Conservation (phyloP, 2,797 vertebrate genomes). For the Squalus acanthias region DNA sequence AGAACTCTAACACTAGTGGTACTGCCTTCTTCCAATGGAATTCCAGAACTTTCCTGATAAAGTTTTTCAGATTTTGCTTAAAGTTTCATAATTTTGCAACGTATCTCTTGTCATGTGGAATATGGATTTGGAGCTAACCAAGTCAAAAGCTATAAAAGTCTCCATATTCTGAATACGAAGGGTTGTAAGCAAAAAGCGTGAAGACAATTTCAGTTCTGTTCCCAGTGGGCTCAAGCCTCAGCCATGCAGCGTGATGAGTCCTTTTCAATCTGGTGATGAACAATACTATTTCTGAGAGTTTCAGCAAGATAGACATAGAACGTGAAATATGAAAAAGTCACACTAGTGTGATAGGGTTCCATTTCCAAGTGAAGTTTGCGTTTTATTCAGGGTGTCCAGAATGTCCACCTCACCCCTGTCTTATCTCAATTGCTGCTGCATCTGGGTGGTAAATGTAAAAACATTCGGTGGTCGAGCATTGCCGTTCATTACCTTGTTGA, state of each 20-base stretch:
- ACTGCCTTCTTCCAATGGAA: neutral
- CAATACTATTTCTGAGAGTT: neutral
- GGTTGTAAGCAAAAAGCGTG: neutral
- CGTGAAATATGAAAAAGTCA: neutral
- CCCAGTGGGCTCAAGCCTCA: neutral
- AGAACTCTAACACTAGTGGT: neutral
- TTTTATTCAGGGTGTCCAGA: neutral
- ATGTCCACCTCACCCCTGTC: neutral
- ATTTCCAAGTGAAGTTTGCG: neutral
- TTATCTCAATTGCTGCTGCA: neutral
- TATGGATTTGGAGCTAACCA: neutral
- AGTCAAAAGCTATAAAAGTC: constrained; percentile 6
- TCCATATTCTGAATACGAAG: too few relatives aligned
- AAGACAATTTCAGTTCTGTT: constrained; percentile 5
- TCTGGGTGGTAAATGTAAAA: too few relatives aligned
- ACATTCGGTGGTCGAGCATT: neutral
- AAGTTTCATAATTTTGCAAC: neutral
- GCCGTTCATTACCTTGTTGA: neutral
- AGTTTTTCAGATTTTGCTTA: neutral
- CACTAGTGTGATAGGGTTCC: neutral
- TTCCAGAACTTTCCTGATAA: neutral
- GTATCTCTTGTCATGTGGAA: neutral
- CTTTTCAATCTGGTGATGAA: constrained; percentile 7
- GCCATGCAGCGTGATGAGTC: neutral
- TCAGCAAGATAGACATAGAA: neutral